phyloP scores from a whole-genome alignment of 2,888 invertebrate species.

The Tinea pellionella region DNA sequence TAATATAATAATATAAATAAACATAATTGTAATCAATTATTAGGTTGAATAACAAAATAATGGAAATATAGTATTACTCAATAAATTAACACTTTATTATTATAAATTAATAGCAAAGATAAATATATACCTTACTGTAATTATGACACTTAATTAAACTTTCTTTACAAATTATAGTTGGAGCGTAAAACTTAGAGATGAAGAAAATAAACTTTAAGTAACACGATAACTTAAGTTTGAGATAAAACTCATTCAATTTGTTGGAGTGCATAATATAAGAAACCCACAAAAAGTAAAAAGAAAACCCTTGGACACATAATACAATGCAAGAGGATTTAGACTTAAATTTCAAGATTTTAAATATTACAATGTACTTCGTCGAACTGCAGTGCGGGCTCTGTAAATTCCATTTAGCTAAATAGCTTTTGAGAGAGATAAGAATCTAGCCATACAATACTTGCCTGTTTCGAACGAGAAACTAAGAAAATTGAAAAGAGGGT shows the following conservation, averaged over 20 bases:
- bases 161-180: slow-evolving; percentile 1
- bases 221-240: slow-evolving; percentile 10
- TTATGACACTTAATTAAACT: not conserved
- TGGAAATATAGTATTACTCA: not conserved
- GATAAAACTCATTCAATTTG: slow-evolving; percentile 39
- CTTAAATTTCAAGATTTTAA: slow-evolving; percentile 65
- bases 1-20: not conserved
- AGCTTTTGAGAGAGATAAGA: slow-evolving; percentile 67
- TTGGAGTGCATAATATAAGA: slow-evolving; percentile 45
- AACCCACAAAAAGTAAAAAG: slow-evolving; percentile 32
- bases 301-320: slow-evolving; percentile 49
- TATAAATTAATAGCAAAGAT: not conserved
- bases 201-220: slow-evolving; percentile 8
- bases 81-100: not conserved
- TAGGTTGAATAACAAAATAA: not conserved
- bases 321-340: slow-evolving; percentile 50
- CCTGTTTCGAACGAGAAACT: slow-evolving; percentile 58
- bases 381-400: slow-evolving; percentile 68
- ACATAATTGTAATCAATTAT: not conserved
- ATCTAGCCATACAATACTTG: slow-evolving; percentile 67
- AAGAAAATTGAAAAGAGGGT: slow-evolving; percentile 69
- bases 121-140: not conserved
- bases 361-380: slow-evolving; percentile 66
- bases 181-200: slow-evolving; percentile 5
- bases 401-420: slow-evolving; percentile 71